Percentiles rank a stretch among this genome's conserved stretches.
These are phyloP conservation scores for Pseudachorutes palmiensis DNA, from an alignment of 1,140 invertebrate genomes.

Conservation along the genomic window DNA sequence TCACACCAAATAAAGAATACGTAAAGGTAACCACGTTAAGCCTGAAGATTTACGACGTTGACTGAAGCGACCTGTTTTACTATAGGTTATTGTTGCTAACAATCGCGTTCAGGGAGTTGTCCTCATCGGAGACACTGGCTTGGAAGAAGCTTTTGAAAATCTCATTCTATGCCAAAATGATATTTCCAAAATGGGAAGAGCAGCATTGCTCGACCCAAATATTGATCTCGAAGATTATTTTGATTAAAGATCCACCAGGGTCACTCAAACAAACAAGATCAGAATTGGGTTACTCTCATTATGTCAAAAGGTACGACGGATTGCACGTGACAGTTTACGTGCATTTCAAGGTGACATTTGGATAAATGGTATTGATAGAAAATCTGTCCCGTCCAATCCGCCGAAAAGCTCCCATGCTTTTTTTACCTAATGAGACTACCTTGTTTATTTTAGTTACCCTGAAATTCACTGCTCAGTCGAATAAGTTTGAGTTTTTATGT, in stretches of 20 bases:
- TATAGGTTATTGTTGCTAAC: slow-evolving; percentile 59
- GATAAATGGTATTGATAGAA: too few relatives aligned
- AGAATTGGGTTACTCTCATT: neutral
- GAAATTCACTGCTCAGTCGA: too few relatives aligned
- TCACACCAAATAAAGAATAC: slow-evolving; percentile 76
- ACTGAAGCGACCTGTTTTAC: neutral
- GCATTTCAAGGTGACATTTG: too few relatives aligned
- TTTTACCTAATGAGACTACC: too few relatives aligned
- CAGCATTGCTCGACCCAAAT: slow-evolving; percentile 78
- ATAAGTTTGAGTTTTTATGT: too few relatives aligned
- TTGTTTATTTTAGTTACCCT: too few relatives aligned
- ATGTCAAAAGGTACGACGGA: too few relatives aligned
- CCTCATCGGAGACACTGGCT: slow-evolving; percentile 90
- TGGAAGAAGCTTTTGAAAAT: slow-evolving; percentile 98
- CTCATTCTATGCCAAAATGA: slow-evolving; percentile 92
- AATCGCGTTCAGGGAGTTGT: slow-evolving; percentile 83
- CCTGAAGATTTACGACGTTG: slow-evolving; percentile 47
- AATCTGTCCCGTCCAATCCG: too few relatives aligned
- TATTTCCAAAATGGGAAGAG: slow-evolving; percentile 75
- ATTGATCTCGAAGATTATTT: slow-evolving; percentile 99
- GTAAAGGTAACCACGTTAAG: slow-evolving; percentile 61
- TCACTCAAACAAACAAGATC: neutral
- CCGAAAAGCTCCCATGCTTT: too few relatives aligned
- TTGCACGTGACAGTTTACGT: too few relatives aligned
- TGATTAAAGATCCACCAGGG: too few relatives aligned